These are phyloP conservation scores for Pelobates fuscus DNA, from an alignment of 2,113 vertebrate genomes.

Conservation along the genomic window DNA sequence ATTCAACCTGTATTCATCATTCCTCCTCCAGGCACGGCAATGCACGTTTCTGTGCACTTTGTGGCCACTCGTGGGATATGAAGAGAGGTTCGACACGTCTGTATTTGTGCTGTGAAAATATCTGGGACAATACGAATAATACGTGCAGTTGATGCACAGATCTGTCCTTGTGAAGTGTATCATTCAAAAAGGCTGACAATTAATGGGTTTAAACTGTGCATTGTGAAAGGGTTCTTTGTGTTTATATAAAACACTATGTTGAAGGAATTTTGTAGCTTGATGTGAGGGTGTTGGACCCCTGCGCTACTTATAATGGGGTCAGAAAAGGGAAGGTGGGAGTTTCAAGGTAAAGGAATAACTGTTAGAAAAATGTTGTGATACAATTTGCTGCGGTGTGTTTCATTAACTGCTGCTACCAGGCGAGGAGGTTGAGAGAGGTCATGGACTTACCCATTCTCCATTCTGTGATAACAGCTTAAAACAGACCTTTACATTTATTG, in stretches of 20 bases:
- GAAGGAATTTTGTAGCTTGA: not conserved
- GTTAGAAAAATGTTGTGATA: not conserved
- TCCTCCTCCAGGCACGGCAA: not conserved
- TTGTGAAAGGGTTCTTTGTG: not conserved
- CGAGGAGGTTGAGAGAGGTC: slow-evolving; percentile 16
- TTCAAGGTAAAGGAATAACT: slow-evolving; percentile 2
- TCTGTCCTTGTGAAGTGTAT: not conserved
- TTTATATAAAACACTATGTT: not conserved
- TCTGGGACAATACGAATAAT: not conserved
- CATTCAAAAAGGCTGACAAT: slow-evolving; percentile 8
- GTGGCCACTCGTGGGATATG: not conserved
- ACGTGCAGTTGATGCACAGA: not conserved
- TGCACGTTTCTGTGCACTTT: not conserved
- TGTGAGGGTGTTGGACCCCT: not conserved
- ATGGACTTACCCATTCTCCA: slow-evolving; percentile 9
- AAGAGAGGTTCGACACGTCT: no score
- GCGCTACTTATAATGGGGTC: slow-evolving; percentile 28
- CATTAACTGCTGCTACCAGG: slow-evolving; percentile 16
- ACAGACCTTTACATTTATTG: not conserved
- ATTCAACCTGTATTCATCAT: not conserved
- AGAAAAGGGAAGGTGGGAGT: slow-evolving; percentile 3
- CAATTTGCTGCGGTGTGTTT: not conserved
- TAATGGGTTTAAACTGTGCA: not conserved
- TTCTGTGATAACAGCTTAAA: slow-evolving; percentile 1
- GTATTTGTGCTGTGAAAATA: not conserved